Evolutionary conservation across 2,797 vertebrate species (phyloP).

Genomic region (Gymnoscopelus braueri): DNA sequence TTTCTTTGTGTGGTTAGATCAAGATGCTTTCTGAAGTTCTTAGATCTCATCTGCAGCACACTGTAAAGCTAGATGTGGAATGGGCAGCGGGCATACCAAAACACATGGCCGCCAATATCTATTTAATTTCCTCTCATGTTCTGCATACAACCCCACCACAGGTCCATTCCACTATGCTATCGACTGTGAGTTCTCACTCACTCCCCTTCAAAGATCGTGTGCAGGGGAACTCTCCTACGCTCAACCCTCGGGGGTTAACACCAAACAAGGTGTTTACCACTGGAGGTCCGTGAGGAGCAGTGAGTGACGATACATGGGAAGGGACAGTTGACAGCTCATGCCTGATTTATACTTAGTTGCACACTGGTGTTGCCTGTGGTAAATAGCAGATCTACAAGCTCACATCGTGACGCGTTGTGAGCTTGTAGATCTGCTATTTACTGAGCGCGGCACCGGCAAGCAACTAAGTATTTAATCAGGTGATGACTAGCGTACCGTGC

Average conservation of each 20-base stretch:
- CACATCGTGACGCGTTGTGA: too few species aligned
- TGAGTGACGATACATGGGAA: too few species aligned
- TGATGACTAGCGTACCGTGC: slow-evolving; percentile 85
- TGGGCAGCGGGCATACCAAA: slow-evolving; percentile 27
- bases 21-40: neutral
- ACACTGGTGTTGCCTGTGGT: too few species aligned
- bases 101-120: slow-evolving; percentile 24
- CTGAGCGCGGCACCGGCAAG: too few species aligned
- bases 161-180: slow-evolving; percentile 48
- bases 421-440: too few species aligned
- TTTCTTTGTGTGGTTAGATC: neutral
- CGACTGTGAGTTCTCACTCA: slow-evolving; percentile 31
- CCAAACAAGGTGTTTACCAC: slow-evolving; percentile 1
- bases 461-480: too few species aligned
- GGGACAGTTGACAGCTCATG: too few species aligned
- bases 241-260: slow-evolving; percentile 16
- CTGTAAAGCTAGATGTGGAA: slow-evolving; percentile 48
- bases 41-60: slow-evolving; percentile 3
- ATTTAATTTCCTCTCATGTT: slow-evolving; percentile 34
- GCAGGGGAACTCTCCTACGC: slow-evolving; percentile 21
- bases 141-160: slow-evolving; percentile 29
- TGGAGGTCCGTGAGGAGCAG: too few species aligned
- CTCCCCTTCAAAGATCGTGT: slow-evolving; percentile 38
- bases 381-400: too few species aligned
- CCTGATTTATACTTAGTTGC: too few species aligned